Base-by-base conservation (phyloP, 1,140 invertebrate genomes). In the Pomacea maculata region DNA sequence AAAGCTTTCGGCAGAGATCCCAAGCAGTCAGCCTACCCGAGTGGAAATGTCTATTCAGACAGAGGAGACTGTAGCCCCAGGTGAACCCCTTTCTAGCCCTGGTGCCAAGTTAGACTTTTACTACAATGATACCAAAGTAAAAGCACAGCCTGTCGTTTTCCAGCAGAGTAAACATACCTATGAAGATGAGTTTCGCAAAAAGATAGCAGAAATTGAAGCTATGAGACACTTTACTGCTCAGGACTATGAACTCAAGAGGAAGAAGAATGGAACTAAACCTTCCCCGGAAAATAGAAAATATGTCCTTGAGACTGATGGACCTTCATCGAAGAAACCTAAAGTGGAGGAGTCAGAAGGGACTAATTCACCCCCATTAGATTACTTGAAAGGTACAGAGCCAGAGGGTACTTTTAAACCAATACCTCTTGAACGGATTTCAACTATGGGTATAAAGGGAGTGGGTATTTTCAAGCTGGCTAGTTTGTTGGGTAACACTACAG, bases 141-240 rank as follows among this genome's bases (percentile, higher is more conserved):
- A 57, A 70, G 67, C 67, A 71, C 21, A 57, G 10, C 67, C 19
- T 19, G 15, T 21, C 0, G 21, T 67, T 19, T 29, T 74, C 21
- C 54, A 54, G 29, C 21, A 52, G 67, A 68, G 45, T 14, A 54
- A 70, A 70, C 67, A 14, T 11, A 70, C 65, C 9, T 77, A 67
- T 65, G 67, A 80, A 78, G 74, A 74, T 29, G 80, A 75, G 45
- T 83, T 79, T 64, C 21, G 52, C 70, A 80, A 76, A 79, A 68
- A 82, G 72, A 67, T 73, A 34, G 54, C 61, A 57, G 70, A 61
- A 12, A 29, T 65, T 34, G 57, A 78, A 52, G 64, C 78, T 21
- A 61, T 79, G 54, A 79, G 57, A 55, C 76, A 29, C 79, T 71
- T 19, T 67, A 65, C 67, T 68, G 72, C 67, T 25, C 75, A n/a